phyloP scores from a whole-genome alignment of 1,140 invertebrate genomes.

The Drosophila lini region DNA sequence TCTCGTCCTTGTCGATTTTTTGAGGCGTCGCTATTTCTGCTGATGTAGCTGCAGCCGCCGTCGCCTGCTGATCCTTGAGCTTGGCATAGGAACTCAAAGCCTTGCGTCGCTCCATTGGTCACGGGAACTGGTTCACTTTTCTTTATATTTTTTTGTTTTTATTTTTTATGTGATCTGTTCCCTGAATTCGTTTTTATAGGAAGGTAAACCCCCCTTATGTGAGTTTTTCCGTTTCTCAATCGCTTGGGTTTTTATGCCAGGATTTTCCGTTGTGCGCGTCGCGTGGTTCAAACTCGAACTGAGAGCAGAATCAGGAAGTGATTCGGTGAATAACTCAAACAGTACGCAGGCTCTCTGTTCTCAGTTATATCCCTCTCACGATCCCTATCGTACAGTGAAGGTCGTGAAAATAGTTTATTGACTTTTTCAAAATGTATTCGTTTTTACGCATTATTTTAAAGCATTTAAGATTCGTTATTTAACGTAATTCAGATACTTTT shows the following conservation, averaged over 20 bases:
- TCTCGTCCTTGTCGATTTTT: constrained; percentile 18
- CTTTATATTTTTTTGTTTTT: constrained; percentile 8
- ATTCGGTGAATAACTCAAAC: constrained; percentile 45
- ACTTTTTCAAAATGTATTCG: not conserved
- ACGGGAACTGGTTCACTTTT: constrained; percentile 26
- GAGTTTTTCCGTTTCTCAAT: constrained; percentile 3
- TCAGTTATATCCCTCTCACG: constrained; percentile 4
- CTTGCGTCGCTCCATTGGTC: constrained; percentile 72
- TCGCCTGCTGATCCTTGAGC: constrained; percentile 70
- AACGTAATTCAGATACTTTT: not conserved
- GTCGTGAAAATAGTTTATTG: not conserved
- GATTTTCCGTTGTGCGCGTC: constrained; percentile 60
- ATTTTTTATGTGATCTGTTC: constrained; percentile 21
- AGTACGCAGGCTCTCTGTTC: constrained; percentile 11
- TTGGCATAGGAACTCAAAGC: constrained; percentile 69
- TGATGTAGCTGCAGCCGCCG: constrained; percentile 54
- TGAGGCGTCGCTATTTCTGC: constrained; percentile 64
- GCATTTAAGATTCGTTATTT: not conserved
- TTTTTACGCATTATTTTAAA: not conserved
- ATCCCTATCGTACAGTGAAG: constrained; percentile 6
- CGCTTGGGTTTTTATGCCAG: constrained; percentile 35
- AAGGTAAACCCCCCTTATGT: not conserved
- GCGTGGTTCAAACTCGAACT: constrained; percentile 57
- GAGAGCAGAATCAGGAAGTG: constrained; percentile 47
- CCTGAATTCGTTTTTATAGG: not conserved